A percentile compares a stretch with the other conserved stretches of the same genome.
Evolutionary conservation across 2,797 vertebrate genomes (phyloP).

Genomic region (Margarornis squamiger): DNA sequence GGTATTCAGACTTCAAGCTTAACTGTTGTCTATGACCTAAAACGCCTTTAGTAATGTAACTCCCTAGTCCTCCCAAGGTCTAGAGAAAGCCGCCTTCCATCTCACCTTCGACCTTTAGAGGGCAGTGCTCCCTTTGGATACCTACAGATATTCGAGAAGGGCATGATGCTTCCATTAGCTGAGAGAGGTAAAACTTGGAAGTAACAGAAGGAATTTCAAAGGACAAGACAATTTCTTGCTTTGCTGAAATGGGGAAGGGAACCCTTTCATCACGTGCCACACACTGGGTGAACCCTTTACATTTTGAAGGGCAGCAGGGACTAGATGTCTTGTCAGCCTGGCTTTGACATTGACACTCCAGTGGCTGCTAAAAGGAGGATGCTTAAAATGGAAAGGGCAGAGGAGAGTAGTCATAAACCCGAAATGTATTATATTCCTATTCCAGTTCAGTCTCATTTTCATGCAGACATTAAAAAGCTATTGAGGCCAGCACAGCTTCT

Average conservation of each 20-base stretch:
- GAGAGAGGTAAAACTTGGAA: neutral
- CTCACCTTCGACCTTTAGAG: constrained; percentile 65
- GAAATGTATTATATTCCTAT: neutral
- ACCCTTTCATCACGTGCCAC: neutral
- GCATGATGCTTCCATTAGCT: neutral
- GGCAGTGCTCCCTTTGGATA: constrained; percentile 65
- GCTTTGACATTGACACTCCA: neutral
- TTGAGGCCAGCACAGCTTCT: neutral
- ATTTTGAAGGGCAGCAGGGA: neutral
- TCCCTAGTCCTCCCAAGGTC: neutral
- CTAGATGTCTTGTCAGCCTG: neutral
- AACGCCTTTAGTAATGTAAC: neutral
- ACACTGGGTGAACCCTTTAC: neutral
- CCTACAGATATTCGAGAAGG: neutral
- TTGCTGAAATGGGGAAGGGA: neutral
- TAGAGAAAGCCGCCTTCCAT: neutral
- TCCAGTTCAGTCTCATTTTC: neutral
- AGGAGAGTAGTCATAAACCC: neutral
- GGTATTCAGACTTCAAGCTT: neutral
- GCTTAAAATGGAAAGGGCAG: neutral
- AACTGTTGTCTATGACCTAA: neutral
- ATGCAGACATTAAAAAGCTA: neutral
- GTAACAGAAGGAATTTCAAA: neutral
- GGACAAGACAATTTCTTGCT: neutral
- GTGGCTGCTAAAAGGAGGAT: neutral